phyloP scores from a whole-genome alignment of 1,140 invertebrate genomes.

The Himalopsyche phryganea region DNA sequence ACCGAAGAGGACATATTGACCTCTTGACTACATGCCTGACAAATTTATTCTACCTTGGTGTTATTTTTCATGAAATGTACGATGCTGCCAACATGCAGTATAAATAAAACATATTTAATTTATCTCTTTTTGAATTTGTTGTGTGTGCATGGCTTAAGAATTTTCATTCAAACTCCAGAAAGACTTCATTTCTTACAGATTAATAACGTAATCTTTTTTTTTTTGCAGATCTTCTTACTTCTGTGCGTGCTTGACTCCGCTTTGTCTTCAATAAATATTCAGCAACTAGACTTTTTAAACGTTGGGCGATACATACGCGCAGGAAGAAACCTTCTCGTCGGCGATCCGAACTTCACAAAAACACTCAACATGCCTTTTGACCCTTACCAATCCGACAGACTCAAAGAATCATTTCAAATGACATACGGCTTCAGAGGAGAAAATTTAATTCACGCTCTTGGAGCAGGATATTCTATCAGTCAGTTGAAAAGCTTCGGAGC shows the following conservation, averaged over 20 bases:
- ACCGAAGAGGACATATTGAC: no score
- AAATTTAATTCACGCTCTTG: conserved; percentile 28
- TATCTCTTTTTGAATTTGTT: no score
- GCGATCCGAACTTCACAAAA: conserved; percentile 20
- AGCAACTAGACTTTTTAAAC: conserved; percentile 22
- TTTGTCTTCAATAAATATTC: conserved; percentile 5
- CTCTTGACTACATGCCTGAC: no score
- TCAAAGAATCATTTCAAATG: conserved; percentile 18
- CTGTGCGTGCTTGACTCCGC: conserved; percentile 7
- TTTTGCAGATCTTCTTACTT: conserved; percentile 21
- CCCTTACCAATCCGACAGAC: conserved; percentile 25
- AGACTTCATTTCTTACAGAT: no score
- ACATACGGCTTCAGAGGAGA: conserved; percentile 30
- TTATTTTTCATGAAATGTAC: no score
- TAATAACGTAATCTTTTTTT: no score
- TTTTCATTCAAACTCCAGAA: no score
- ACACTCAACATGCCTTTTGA: conserved; percentile 21
- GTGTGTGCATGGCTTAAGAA: no score
- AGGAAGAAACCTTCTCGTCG: conserved; percentile 17
- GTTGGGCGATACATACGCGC: conserved; percentile 15
- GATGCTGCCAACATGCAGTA: no score
- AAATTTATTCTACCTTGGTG: no score
- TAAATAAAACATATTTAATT: no score
- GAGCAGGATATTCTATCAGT: conserved; percentile 23
- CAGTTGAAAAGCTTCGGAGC: conserved; percentile 28